These are phyloP conservation scores for Timema cristinae DNA, from an alignment of 2,888 invertebrate species.

Conservation along the genomic window DNA sequence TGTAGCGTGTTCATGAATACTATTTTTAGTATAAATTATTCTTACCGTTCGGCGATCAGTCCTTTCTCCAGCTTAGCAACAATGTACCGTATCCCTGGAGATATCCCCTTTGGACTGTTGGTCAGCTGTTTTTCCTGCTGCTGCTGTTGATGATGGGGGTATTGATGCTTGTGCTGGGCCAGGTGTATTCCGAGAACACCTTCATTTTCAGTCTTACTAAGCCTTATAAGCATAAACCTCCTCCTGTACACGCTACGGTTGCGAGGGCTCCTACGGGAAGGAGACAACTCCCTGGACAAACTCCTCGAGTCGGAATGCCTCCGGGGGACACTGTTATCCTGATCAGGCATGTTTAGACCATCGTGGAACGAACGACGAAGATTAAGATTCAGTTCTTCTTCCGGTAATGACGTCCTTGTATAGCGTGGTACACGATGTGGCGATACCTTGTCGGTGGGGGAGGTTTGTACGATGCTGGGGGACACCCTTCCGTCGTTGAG, in stretches of 20 bases:
- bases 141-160: not conserved
- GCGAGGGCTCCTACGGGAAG: not conserved
- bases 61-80: conserved; percentile 61
- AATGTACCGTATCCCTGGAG: conserved; percentile 58
- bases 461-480: not conserved
- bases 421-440: too few relatives aligned
- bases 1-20: too few relatives aligned
- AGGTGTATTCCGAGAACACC: conserved; percentile 69
- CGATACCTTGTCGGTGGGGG: not conserved
- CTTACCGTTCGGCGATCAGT: conserved; percentile 58
- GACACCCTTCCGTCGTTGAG: not conserved
- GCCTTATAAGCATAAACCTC: conserved; percentile 48
- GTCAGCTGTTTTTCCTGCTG: conserved; percentile 44
- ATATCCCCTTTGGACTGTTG: conserved; percentile 50
- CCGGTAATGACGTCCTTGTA: too few relatives aligned
- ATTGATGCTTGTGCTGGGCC: conserved; percentile 52
- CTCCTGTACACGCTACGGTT: conserved; percentile 11
- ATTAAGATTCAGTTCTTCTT: too few relatives aligned
- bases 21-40: too few relatives aligned
- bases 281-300: conserved; percentile 4
- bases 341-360: not conserved
- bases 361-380: too few relatives aligned
- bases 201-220: conserved; percentile 61
- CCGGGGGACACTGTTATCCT: not conserved
- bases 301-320: not conserved